Evolutionary conservation across 2,113 vertebrate genomes (phyloP).

Genomic region (Anas platyrhynchos): DNA sequence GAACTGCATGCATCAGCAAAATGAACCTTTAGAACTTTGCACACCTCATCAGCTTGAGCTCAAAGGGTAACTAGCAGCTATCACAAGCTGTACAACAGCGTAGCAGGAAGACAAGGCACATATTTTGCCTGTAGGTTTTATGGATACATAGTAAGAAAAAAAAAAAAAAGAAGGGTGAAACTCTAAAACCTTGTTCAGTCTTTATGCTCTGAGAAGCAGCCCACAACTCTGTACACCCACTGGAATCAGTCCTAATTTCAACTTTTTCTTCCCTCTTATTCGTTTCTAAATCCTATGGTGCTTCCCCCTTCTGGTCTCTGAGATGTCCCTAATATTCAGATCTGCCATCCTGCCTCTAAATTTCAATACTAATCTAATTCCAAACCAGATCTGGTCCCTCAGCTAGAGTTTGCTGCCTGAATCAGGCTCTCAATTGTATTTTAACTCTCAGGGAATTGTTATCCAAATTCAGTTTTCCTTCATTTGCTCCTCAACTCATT

Average conservation of each 20-base stretch:
- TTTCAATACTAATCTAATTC: neutral
- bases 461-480: neutral
- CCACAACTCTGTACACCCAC: neutral
- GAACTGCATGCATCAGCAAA: neutral
- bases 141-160: neutral
- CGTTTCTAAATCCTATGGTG: neutral
- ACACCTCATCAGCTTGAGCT: constrained; percentile 18
- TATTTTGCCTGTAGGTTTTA: constrained; percentile 22
- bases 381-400: neutral
- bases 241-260: neutral
- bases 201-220: neutral
- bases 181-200: neutral
- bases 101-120: neutral
- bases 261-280: neutral
- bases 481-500: neutral
- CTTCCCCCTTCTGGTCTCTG: neutral
- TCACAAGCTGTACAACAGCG: neutral
- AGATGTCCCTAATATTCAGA: neutral
- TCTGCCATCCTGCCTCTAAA: neutral
- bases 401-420: neutral
- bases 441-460: neutral
- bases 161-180: neutral
- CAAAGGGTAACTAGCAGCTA: neutral
- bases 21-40: neutral
- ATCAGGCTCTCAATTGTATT: neutral